Percentiles rank a stretch among this genome's conserved stretches.
Evolutionary conservation across 2,113 vertebrate genomes (phyloP).

Genomic region (Xyrauchen texanus): DNA sequence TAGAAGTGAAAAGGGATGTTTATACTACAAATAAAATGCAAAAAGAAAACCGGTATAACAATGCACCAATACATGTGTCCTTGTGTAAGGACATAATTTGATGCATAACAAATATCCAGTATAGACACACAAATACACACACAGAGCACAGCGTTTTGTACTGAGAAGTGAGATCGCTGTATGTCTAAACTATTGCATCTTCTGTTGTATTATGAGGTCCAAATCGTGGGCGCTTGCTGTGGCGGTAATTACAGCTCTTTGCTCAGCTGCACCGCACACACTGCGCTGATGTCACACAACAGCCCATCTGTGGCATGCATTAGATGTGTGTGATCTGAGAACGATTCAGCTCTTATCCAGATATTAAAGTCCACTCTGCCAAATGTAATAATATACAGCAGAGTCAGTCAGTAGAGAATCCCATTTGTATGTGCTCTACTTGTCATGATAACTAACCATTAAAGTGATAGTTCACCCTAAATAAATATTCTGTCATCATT

Average conservation of each 20-base stretch:
- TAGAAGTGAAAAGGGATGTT: conserved; percentile 7
- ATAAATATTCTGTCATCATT: not conserved
- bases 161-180: not conserved
- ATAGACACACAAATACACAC: not conserved
- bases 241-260: conserved; percentile 35
- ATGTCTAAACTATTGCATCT: conserved; percentile 24
- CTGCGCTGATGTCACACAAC: conserved; percentile 19
- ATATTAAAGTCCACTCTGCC: conserved; percentile 5
- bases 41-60: not conserved
- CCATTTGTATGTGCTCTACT: not conserved
- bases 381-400: not conserved
- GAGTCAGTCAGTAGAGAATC: not conserved
- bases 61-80: not conserved
- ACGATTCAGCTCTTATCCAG: not conserved
- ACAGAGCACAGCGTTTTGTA: conserved; percentile 1
- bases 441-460: conserved; percentile 5
- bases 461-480: not conserved
- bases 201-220: not conserved
- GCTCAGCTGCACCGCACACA: conserved; percentile 21
- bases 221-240: conserved; percentile 11
- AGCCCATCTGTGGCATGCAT: conserved; percentile 11
- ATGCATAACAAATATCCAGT: conserved; percentile 28
- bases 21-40: conserved; percentile 14
- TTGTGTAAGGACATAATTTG: not conserved
- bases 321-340: not conserved